Percentiles rank a stretch among this genome's conserved stretches.
Evolutionary conservation across 2,113 vertebrate genomes (phyloP).

Genomic region (Hemibagrus wyckioides): DNA sequence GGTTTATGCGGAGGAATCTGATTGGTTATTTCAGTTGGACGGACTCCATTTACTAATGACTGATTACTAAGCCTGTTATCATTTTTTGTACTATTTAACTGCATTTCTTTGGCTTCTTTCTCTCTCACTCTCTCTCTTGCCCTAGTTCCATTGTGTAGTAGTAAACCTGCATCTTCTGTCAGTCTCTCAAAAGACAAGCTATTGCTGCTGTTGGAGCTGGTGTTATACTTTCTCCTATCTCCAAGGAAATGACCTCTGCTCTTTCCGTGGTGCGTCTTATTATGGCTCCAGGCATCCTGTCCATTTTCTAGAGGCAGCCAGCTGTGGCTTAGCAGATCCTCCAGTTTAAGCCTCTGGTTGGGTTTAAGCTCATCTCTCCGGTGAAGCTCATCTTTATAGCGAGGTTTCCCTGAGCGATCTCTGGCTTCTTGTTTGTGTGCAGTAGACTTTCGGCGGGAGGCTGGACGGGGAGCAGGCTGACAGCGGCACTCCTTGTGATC

Average conservation of each 20-base stretch:
- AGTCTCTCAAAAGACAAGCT: conserved; percentile 7
- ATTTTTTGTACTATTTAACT: conserved; percentile 10
- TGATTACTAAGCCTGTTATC: conserved; percentile 48
- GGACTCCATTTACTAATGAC: conserved; percentile 38
- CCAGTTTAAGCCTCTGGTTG: conserved; percentile 70
- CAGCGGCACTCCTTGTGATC: conserved; percentile 95
- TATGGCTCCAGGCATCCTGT: conserved; percentile 42
- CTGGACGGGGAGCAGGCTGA: conserved; percentile 66
- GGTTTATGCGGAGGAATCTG: conserved; percentile 50
- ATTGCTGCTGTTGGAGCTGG: conserved; percentile 25
- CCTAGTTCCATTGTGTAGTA: conserved; percentile 16
- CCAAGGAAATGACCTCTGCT: conserved; percentile 28
- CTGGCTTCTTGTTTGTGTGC: conserved; percentile 38
- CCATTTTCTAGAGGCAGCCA: conserved; percentile 47
- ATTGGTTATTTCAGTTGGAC: conserved; percentile 42
- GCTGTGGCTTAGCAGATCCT: conserved; percentile 62
- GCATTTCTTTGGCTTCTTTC: conserved; percentile 18
- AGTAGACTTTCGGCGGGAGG: conserved; percentile 46
- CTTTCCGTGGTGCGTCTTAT: conserved; percentile 38
- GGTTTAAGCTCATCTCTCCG: conserved; percentile 74
- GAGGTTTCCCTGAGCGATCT: conserved; percentile 58
- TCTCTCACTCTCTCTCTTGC: neutral
- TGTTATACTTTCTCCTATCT: conserved; percentile 35
- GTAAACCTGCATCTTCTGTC: conserved; percentile 36
- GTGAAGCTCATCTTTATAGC: conserved; percentile 73